phyloP scores from a whole-genome alignment of 2,888 invertebrate genomes.

The Melangyna quadrimaculata region DNA sequence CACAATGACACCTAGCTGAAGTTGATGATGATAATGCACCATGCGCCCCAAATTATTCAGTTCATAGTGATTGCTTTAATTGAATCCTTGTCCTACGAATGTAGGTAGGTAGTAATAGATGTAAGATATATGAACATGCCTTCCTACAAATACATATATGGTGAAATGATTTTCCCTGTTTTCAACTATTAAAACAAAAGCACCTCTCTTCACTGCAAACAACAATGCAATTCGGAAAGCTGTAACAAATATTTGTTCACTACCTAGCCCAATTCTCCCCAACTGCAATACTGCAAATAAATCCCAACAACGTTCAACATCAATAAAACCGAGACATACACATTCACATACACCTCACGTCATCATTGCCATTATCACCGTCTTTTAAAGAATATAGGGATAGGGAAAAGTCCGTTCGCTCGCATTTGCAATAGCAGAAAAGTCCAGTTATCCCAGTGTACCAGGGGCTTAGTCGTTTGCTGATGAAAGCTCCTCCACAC shows the following conservation, averaged over 20 bases:
- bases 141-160: neutral
- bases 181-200: slow-evolving; percentile 35
- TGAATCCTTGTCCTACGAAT: slow-evolving; percentile 39
- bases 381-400: neutral
- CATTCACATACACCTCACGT: slow-evolving; percentile 39
- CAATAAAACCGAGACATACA: neutral
- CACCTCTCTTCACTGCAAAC: slow-evolving; percentile 29
- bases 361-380: slow-evolving; percentile 33
- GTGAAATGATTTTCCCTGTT: slow-evolving; percentile 49
- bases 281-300: slow-evolving; percentile 50
- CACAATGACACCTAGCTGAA: neutral
- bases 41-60: neutral
- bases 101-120: neutral
- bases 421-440: neutral
- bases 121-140: neutral
- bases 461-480: neutral
- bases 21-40: neutral
- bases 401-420: neutral
- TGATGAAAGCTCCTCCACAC: neutral
- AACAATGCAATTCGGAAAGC: slow-evolving; percentile 60
- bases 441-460: neutral
- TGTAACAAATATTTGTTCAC: slow-evolving; percentile 65
- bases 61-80: slow-evolving; percentile 27
- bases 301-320: slow-evolving; percentile 11
- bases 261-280: slow-evolving; percentile 32